A percentile compares a stretch with the other conserved stretches of the same genome.
These are phyloP conservation scores for Lobophora halterata DNA, from an alignment of 2,888 invertebrate genomes.

Conservation along the genomic window DNA sequence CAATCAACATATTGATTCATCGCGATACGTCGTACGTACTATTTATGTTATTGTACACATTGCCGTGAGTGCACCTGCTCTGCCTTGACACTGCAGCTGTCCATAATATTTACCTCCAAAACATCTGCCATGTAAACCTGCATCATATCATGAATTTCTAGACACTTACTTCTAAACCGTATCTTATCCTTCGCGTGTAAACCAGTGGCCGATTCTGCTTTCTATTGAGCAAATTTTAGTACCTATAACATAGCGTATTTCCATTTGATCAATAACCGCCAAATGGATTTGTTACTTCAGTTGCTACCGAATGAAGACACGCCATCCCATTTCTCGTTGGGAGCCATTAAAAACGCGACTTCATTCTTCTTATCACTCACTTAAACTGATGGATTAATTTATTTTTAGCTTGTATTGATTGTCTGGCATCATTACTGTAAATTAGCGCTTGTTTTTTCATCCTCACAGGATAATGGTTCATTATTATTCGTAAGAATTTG, in stretches of 20 bases:
- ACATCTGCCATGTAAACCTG: constrained; percentile 11
- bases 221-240: too few relatives aligned
- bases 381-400: background rate
- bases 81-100: constrained; percentile 20
- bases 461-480: too few relatives aligned
- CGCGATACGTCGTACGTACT: too few relatives aligned
- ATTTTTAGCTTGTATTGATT: too few relatives aligned
- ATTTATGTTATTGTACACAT: constrained; percentile 4
- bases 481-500: too few relatives aligned
- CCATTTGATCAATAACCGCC: constrained; percentile 16
- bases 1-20: too few relatives aligned
- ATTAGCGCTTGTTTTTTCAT: too few relatives aligned
- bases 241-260: background rate
- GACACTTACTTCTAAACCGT: too few relatives aligned
- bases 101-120: constrained; percentile 15
- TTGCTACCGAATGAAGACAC: constrained; percentile 20
- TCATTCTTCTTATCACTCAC: constrained; percentile 6
- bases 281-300: constrained; percentile 32
- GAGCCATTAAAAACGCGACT: constrained; percentile 16
- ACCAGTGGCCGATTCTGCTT: too few relatives aligned
- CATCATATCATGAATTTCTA: background rate
- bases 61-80: constrained; percentile 8
- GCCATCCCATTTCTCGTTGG: constrained; percentile 17
- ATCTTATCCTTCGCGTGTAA: too few relatives aligned
- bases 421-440: too few relatives aligned